Conservation (phyloP, 2,797 vertebrate genomes). For the Lutjanus argentimaculatus region DNA sequence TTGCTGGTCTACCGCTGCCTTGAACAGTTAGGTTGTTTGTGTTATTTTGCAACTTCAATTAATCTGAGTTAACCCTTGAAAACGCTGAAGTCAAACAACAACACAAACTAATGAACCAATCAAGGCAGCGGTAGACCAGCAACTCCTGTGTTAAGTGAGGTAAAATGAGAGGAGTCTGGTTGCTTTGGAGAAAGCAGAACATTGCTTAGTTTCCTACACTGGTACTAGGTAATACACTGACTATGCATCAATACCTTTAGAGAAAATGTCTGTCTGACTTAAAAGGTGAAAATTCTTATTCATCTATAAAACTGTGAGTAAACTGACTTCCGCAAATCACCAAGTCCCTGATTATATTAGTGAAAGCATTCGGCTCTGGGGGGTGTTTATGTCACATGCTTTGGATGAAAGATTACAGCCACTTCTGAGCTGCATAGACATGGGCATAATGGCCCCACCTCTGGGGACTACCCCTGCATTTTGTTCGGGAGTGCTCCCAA, state of each 20-base stretch:
- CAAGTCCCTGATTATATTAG: constrained; percentile 72
- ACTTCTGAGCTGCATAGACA: constrained; percentile 76
- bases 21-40: no score
- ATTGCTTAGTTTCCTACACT: no score
- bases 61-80: no score
- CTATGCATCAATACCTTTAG: background rate
- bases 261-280: background rate
- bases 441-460: constrained; percentile 71
- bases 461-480: constrained; percentile 69
- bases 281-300: constrained; percentile 46
- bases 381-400: constrained; percentile 75
- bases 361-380: constrained; percentile 65
- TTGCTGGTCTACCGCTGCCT: no score
- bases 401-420: constrained; percentile 78
- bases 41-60: no score
- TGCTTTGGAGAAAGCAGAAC: no score
- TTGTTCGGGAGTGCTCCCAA: constrained; percentile 73
- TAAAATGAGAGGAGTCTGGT: no score
- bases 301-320: constrained; percentile 47
- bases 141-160: no score
- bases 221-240: no score
- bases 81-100: no score
- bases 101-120: no score
- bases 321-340: constrained; percentile 62
- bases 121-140: no score